phyloP scores from a whole-genome alignment of 2,113 vertebrate species.

The Xiphophorus maculatus region DNA sequence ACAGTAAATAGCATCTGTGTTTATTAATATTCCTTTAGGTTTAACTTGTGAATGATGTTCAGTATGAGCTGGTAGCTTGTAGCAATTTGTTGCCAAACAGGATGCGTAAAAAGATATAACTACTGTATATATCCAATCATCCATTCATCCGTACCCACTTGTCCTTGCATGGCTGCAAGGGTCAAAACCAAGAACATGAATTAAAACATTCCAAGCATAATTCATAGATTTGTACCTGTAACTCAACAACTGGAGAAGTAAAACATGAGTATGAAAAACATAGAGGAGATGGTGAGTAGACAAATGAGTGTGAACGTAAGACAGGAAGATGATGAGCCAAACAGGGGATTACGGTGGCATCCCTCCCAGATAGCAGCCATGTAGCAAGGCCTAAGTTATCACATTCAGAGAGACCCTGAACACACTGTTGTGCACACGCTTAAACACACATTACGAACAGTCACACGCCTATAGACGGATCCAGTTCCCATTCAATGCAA shows the following conservation, averaged over 20 bases:
- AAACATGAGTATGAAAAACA: slow-evolving; percentile 23
- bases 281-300: slow-evolving; percentile 12
- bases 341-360: slow-evolving; percentile 57
- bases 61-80: background rate
- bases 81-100: background rate
- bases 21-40: background rate
- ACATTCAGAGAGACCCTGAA: slow-evolving; percentile 37
- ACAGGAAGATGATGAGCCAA: slow-evolving; percentile 27
- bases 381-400: slow-evolving; percentile 51
- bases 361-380: slow-evolving; percentile 50
- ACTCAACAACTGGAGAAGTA: background rate
- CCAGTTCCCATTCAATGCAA: slow-evolving; percentile 41
- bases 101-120: background rate
- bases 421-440: slow-evolving; percentile 1
- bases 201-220: background rate
- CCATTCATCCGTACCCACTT: background rate
- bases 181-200: too few species aligned
- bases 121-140: background rate
- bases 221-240: slow-evolving; percentile 1
- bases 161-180: background rate
- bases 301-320: slow-evolving; percentile 11
- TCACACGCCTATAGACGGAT: slow-evolving; percentile 51
- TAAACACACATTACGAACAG: slow-evolving; percentile 14
- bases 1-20: background rate
- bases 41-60: background rate